Base-by-base conservation (phyloP, 2,888 invertebrate genomes). In the Neoascia interrupta region DNA sequence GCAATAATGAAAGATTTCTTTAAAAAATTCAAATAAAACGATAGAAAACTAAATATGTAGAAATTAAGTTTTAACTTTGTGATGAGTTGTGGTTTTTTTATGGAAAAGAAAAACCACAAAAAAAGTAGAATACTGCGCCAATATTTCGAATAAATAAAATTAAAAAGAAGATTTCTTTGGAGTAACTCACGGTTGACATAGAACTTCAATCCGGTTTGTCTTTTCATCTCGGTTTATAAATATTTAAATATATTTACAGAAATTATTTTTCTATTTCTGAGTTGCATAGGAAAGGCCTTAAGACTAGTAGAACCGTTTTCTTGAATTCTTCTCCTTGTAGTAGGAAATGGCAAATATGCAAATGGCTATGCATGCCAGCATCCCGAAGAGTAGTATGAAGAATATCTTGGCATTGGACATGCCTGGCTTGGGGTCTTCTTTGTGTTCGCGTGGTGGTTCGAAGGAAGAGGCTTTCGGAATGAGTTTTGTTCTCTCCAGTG, bases 361-460 rank as follows among this genome's bases (percentile, higher is more conserved):
- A 80, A 95, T 92, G 0, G 94, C 95, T 39, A 96, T 94, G 6
- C 97, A 88, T 1, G 94, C 94, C 19, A 98, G 91, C 54, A 97
- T 93, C 10, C 94, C 94, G 54, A 95, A 91, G 82, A 99, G 91
- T 90, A 98, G 93, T 75, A 97, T 91, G 1, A 97, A 90, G 89
- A 98, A 97, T 56, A 97, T 93, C 80, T 97, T 98, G 60, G 97
- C 91, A 53, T 97, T 97, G 2, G 97, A 96, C 91, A 97, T 92
- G 16, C 95, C 92, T 1, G 96, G 95, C 84, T 96, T 96, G 0
- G 93, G 91, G 89, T 98, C 98, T 0, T 97, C 96, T 0, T 96
- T 90, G 84, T 96, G 95, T 84, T 97, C 97, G 85, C 99, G 91
- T 0, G 98, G 98, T 8, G 97, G 92, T 85, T 97, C 97, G 88